Percentiles rank a stretch among this genome's conserved stretches.
phyloP scores from a whole-genome alignment of 2,888 invertebrate species.

The Coelinius sp. region DNA sequence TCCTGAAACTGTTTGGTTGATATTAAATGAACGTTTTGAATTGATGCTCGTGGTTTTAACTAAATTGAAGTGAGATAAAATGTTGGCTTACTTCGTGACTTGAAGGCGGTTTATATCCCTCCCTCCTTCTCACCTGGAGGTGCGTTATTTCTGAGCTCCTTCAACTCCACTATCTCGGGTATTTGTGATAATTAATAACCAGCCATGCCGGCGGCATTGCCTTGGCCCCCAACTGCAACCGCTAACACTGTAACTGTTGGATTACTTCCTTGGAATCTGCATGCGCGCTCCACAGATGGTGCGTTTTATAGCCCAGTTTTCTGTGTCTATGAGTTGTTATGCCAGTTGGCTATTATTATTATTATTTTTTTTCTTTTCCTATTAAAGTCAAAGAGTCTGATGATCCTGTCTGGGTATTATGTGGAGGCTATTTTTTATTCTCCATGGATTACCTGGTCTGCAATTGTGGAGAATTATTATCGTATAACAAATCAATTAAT shows the following conservation, averaged over 20 bases:
- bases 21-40: conserved; percentile 7
- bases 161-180: conserved; percentile 37
- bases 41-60: conserved; percentile 1
- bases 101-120: conserved; percentile 13
- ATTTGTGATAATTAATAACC: conserved; percentile 51
- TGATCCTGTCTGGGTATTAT: neutral
- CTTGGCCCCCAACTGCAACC: conserved; percentile 36
- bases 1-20: conserved; percentile 1
- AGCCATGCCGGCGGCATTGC: conserved; percentile 43
- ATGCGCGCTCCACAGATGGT: conserved; percentile 32
- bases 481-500: conserved; percentile 4
- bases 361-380: neutral
- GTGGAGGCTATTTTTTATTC: neutral
- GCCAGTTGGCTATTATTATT: conserved; percentile 24
- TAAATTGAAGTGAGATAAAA: conserved; percentile 26
- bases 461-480: neutral
- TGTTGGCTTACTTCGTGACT: conserved; percentile 30
- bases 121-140: neutral
- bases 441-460: neutral
- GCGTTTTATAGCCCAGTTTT: conserved; percentile 47
- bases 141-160: conserved; percentile 14
- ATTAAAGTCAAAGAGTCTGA: neutral
- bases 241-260: conserved; percentile 8
- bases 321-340: conserved; percentile 40
- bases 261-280: conserved; percentile 31